phyloP scores from a whole-genome alignment of 1,140 invertebrate species.

The Hyposmocoma kahamanoa region DNA sequence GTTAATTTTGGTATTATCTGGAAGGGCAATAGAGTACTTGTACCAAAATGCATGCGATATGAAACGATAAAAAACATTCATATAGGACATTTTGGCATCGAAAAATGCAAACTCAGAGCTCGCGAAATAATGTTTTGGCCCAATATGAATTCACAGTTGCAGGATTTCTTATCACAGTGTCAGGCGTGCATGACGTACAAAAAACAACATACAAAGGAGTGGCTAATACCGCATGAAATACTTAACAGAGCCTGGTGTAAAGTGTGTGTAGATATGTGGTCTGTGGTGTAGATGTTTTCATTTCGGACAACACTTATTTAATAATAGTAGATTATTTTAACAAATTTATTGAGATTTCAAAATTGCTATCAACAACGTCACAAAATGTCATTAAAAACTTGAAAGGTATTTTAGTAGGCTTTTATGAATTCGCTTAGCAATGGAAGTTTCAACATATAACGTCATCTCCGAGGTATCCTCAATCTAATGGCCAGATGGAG shows the following conservation, averaged over 20 bases:
- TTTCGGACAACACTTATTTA: neutral
- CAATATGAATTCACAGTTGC: neutral
- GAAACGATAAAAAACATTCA: neutral
- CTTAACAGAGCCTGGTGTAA: neutral
- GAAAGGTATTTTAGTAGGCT: neutral
- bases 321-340: constrained; percentile 1
- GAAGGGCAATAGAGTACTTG: neutral
- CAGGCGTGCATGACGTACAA: neutral
- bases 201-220: neutral
- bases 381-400: neutral
- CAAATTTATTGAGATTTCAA: neutral
- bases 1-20: neutral
- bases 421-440: neutral
- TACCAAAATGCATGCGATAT: neutral
- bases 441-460: neutral
- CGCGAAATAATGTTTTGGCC: constrained; percentile 2
- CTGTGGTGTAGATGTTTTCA: too few species aligned
- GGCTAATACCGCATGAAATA: neutral
- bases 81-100: neutral
- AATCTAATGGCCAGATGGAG: neutral
- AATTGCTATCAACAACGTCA: neutral
- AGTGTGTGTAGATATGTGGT: neutral
- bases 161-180: neutral
- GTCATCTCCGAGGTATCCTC: neutral
- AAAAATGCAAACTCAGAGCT: neutral